Evolutionary conservation across 2,797 vertebrate species (phyloP).

Genomic region (Peromyscus melanophrys): DNA sequence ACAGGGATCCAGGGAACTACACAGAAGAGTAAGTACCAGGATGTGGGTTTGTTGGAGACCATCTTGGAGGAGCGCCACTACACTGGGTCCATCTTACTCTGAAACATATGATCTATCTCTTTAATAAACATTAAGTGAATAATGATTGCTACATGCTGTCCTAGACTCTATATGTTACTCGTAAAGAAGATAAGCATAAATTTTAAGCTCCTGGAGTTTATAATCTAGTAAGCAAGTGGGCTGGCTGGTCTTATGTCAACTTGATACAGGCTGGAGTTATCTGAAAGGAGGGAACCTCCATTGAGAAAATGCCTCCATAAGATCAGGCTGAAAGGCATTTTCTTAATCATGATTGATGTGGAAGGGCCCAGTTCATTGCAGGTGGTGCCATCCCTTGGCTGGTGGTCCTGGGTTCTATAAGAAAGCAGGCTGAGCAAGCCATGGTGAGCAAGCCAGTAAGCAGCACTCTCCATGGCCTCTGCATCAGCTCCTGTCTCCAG

Average conservation of each 20-base stretch:
- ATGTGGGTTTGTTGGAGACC: background rate
- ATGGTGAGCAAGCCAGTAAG: background rate
- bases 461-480: background rate
- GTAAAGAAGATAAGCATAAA: background rate
- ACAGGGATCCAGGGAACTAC: background rate
- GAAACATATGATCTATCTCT: background rate
- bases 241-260: background rate
- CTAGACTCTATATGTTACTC: background rate
- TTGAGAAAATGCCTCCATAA: background rate
- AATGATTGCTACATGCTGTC: background rate
- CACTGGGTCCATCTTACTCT: background rate
- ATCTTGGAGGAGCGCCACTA: background rate
- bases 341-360: background rate
- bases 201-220: background rate
- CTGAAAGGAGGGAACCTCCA: background rate
- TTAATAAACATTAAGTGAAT: background rate
- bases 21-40: background rate
- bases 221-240: background rate
- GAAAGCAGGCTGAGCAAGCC: background rate
- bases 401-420: background rate
- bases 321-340: background rate
- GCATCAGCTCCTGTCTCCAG: background rate
- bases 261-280: background rate
- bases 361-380: background rate
- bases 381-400: background rate